A percentile compares a stretch with the other conserved stretches of the same genome.
Evolutionary conservation across 1,140 invertebrate genomes (phyloP).

Genomic region (Cyrtorhinus lividipennis): DNA sequence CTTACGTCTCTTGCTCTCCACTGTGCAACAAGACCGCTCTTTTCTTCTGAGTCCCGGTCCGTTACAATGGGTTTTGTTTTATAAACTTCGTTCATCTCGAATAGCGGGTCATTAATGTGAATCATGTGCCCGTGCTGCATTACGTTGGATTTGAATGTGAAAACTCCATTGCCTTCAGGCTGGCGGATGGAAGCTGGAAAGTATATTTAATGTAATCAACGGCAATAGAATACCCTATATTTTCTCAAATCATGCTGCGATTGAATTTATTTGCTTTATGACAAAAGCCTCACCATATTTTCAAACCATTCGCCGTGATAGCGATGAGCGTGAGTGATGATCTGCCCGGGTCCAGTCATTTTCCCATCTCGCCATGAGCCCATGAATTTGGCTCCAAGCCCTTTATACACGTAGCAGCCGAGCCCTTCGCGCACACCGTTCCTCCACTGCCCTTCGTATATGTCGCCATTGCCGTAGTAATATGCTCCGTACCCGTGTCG

Average conservation of each 20-base stretch:
- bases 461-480: conserved; percentile 55
- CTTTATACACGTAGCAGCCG: conserved; percentile 54
- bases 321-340: conserved; percentile 40
- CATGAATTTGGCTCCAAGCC: conserved; percentile 40
- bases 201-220: no score
- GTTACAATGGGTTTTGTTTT: not conserved
- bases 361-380: conserved; percentile 49
- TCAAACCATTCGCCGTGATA: conserved; percentile 48
- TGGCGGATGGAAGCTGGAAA: no score
- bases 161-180: conserved; percentile 26
- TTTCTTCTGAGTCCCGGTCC: conserved; percentile 11
- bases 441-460: conserved; percentile 66
- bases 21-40: conserved; percentile 31
- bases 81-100: conserved; percentile 22
- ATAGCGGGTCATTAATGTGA: conserved; percentile 30
- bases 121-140: conserved; percentile 51
- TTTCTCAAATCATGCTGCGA: no score
- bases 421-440: conserved; percentile 64
- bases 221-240: no score
- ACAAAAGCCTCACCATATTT: conserved; percentile 37
- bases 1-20: conserved; percentile 41
- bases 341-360: conserved; percentile 49
- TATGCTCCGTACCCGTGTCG: conserved; percentile 43
- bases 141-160: conserved; percentile 44
- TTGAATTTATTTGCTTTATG: no score